Base-by-base conservation (phyloP, 2,797 vertebrate species). In the Sebastolobus alascanus region DNA sequence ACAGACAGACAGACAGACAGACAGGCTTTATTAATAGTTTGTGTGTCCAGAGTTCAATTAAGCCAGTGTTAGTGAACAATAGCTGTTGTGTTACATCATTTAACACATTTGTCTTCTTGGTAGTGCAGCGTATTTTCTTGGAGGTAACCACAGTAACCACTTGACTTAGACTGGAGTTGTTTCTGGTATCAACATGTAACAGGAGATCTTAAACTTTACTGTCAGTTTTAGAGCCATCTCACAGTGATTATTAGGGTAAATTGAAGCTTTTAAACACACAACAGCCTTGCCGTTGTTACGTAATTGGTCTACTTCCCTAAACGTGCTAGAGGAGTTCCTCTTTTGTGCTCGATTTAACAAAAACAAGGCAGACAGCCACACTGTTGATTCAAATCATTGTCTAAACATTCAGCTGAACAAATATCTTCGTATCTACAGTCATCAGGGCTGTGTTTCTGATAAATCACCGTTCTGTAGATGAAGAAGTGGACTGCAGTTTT, bases 241-340 rank as follows among this genome's bases (percentile, higher is more conserved):
- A 4, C 5, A 67, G 14, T 40, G 3, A 54, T 14, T 14, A 38
- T 14, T 1, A 37, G 13, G 8, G 3, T 6, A 31, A 1, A 29
- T 11, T 2, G 0, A 33, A 22, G 11, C 1, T 4, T 18, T n/a
- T 13, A 58, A 59, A 37, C 25, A 35, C n/a, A 9, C 18, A 22
- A 5, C 54, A 66, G 3, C 4, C 10, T 29, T 52, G 1, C 2
- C 10, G 20, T 20, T 25, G 29, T 56, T 6, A 14, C 0, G 2
- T 75, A 1, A 38, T 50, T 35, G 2, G 43, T 31, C n/a, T 63
- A 18, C 67, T 79, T 90, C 73, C 64, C 78, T 22, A 59, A 76
- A 58, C 25, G 14, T 35, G 14, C 52, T 5, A 13, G 8, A 63
- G 52, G n/a, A 73, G 35, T 83, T 87, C 54, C 22, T 25, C 2